phyloP scores from a whole-genome alignment of 2,888 invertebrate genomes.

The Tetragonula carbonaria region DNA sequence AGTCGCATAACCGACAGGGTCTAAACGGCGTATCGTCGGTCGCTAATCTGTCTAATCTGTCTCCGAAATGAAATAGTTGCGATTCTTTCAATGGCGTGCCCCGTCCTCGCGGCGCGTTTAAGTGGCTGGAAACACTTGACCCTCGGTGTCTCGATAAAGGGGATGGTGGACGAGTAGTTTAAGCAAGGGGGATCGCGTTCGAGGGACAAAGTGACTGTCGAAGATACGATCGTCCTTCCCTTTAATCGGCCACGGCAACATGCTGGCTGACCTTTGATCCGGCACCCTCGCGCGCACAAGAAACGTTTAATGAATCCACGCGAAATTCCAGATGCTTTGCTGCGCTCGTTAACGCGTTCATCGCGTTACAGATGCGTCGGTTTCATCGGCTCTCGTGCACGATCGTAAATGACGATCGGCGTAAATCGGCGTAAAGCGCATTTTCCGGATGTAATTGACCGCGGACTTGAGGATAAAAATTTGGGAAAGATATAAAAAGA shows the following conservation, averaged over 20 bases:
- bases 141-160: conserved; percentile 45
- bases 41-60: conserved; percentile 83
- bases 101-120: conserved; percentile 65
- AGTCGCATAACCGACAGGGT: conserved; percentile 42
- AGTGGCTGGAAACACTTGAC: conserved; percentile 77
- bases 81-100: conserved; percentile 75
- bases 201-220: conserved; percentile 67
- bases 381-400: neutral
- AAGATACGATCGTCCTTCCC: conserved; percentile 62
- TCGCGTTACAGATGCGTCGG: neutral
- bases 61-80: conserved; percentile 84
- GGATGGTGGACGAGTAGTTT: conserved; percentile 55
- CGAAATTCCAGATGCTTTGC: conserved; percentile 39
- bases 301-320: conserved; percentile 49
- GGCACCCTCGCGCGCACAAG: conserved; percentile 28
- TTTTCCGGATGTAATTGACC: neutral
- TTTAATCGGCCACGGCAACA: conserved; percentile 58
- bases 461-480: neutral
- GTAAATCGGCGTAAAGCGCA: neutral
- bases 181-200: conserved; percentile 61
- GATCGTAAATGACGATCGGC: neutral
- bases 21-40: conserved; percentile 70
- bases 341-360: conserved; percentile 29
- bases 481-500: neutral
- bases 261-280: conserved; percentile 44